These are phyloP conservation scores for Lipophrys pholis DNA, from an alignment of 2,113 vertebrate genomes.

Conservation along the genomic window DNA sequence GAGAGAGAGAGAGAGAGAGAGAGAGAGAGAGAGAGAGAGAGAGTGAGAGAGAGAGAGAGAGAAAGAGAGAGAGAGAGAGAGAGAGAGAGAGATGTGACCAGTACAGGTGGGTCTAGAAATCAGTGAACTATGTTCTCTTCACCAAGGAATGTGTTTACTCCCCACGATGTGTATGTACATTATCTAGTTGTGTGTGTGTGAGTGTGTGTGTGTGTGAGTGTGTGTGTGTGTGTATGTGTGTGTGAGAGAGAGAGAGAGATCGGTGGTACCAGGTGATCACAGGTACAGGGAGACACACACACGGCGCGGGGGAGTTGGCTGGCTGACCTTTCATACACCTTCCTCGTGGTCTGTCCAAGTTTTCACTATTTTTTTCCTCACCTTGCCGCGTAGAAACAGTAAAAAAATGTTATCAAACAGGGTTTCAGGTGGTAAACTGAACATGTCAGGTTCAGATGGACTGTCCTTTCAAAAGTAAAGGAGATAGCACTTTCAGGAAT, in stretches of 20 bases:
- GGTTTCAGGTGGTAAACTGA: background rate
- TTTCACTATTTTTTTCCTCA: background rate
- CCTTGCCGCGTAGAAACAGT: background rate
- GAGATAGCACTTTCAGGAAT: background rate
- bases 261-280: conserved; percentile 77
- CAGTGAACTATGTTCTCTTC: conserved; percentile 25
- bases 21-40: background rate
- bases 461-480: background rate
- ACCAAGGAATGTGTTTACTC: conserved; percentile 68
- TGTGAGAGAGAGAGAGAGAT: conserved; percentile 50
- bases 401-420: background rate
- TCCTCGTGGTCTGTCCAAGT: conserved; percentile 37
- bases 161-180: conserved; percentile 29
- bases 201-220: conserved; percentile 4
- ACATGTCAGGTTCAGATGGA: background rate
- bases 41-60: conserved; percentile 17
- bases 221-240: conserved; percentile 22
- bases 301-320: conserved; percentile 25
- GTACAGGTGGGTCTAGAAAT: conserved; percentile 50
- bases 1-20: conserved; percentile 11
- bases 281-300: conserved; percentile 68
- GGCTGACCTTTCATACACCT: conserved; percentile 8
- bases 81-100: conserved; percentile 2
- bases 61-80: background rate
- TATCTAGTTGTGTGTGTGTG: conserved; percentile 11